Base-by-base conservation (phyloP, 2,888 invertebrate genomes). In the Pollenia labialis region DNA sequence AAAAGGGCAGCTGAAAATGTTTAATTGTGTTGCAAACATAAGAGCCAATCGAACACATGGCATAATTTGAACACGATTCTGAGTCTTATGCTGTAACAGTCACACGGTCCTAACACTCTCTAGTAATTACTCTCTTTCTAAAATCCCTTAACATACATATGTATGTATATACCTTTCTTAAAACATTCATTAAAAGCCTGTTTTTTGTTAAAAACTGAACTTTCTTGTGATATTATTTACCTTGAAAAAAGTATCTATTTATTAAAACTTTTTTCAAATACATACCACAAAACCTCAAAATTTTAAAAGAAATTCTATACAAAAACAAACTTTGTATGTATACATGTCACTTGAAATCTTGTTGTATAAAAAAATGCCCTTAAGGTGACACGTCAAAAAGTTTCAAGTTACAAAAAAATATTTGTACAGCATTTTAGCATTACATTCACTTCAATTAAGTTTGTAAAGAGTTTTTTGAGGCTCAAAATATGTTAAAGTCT, bases 261-360 rank as follows among this genome's bases (percentile, higher is more conserved):
- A 62, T 48, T 48, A 54, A 48, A 58, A 10, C 46, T 42, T 46
- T 68, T 66, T 60, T 71, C 42, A 85, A 81, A 77, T 60, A 72
- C 23, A 23, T 0, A 23, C 81, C 86, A 74, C 84, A 81, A 81
- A 87, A 81, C 76, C 81, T 77, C 72, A 81, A 87, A 48, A 76
- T 23, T 46, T 62, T 12, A 58, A 75, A 75, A 46, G 68, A 52
- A 79, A 64, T 64, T 42, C 18, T 9, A 79, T 48, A 64, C 54
- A 74, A 74, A 46, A 72, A 52, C 18, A 80, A 74, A 69, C 46
- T 68, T 42, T 79, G 60, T 50, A 62, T 60, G 58, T 58, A 74
- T 79, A 66, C 56, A 62, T 60, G 66, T 64, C 79, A 80, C 18
- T 79, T 40, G 7, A 58, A 46, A 54, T 32, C 60, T 75, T 7